Evolutionary conservation across 1,140 invertebrate genomes (phyloP).

Genomic region (Trichogramma pretiosum): DNA sequence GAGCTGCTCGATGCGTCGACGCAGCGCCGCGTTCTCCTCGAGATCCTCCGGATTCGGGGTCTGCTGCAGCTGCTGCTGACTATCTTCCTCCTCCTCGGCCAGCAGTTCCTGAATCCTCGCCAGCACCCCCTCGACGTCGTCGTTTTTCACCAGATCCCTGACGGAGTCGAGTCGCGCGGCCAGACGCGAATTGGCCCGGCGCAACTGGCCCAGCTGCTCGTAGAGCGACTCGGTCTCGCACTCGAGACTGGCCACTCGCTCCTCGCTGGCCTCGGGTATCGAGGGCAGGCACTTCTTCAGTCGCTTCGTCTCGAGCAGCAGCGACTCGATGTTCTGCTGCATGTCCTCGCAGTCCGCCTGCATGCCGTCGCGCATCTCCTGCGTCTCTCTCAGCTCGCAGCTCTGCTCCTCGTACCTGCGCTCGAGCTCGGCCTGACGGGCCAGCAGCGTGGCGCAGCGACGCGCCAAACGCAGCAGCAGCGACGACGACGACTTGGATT

Average conservation of each 20-base stretch:
- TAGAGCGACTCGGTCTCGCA: slow-evolving; percentile 35
- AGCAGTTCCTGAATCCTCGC: not conserved
- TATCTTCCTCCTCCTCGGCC: slow-evolving; percentile 9
- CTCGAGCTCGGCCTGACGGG: slow-evolving; percentile 41
- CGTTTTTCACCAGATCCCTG: slow-evolving; percentile 10
- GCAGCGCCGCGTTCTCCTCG: slow-evolving; percentile 31
- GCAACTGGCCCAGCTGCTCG: slow-evolving; percentile 32
- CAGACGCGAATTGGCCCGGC: slow-evolving; percentile 44
- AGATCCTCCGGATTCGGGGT: too few relatives aligned
- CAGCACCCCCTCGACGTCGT: not conserved
- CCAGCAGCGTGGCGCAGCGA: slow-evolving; percentile 33
- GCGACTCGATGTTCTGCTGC: slow-evolving; percentile 35
- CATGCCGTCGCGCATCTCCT: slow-evolving; percentile 32
- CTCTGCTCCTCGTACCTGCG: slow-evolving; percentile 34
- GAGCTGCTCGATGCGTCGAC: slow-evolving; percentile 26
- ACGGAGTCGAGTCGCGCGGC: slow-evolving; percentile 22
- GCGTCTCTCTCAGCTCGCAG: slow-evolving; percentile 31
- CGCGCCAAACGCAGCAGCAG: slow-evolving; percentile 33
- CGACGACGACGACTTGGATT: too few relatives aligned
- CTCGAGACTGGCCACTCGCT: slow-evolving; percentile 35
- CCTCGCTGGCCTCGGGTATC: slow-evolving; percentile 41
- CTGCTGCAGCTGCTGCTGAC: slow-evolving; percentile 22
- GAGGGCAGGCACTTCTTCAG: slow-evolving; percentile 36
- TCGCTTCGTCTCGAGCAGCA: slow-evolving; percentile 33
- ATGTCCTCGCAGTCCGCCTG: slow-evolving; percentile 37